Base-by-base conservation (phyloP, 2,888 invertebrate genomes). In the Cheilosia impressa region DNA sequence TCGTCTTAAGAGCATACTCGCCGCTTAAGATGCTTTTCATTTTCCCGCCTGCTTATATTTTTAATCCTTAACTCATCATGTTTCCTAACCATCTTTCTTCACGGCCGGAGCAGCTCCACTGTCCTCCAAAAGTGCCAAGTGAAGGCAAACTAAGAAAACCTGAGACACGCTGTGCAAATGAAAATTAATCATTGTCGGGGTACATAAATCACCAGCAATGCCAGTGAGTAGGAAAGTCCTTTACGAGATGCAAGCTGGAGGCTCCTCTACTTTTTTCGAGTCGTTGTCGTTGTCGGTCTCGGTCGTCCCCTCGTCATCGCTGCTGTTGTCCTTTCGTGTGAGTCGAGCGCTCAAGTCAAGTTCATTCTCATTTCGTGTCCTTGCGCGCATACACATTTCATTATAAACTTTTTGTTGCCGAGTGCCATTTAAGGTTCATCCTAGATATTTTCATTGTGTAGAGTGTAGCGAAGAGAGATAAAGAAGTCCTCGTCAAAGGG, bases 161-260 rank as follows among this genome's bases (percentile, higher is more conserved):
- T 53, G 24, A 77, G 69, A 62, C 69, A 55, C 31, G 63, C 77
- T 69, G 69, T 55, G 47, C 77, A 78, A 78, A 69, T 69, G 77
- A 63, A 78, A 78, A 78, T 78, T 78, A 78, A 78, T 78, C 77
- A 78, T 69, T 78, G 77, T 78, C 71, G 27, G 58, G 57, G 65
- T 58, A 65, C 58, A 78, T 78, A 78, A 78, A 78, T 78, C 71
- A 78, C 57, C 24, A 55, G 60, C 52, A n/a, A 58, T 57, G 58
- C 47, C 43, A 47, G 58, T 34, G 7, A 53, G 76, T 65, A 53
- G 52, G 47, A 71, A 38, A 53, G 13, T 19, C n/a, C 34, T 47
- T 63, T 63, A 38, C 13, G 13, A 17, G 45, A 17, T 47, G 27
- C 31, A 55, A 19, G 19, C 41, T 52, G 24, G 22, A 55, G 68